Base-by-base conservation (phyloP, 2,888 invertebrate species). In the Tinea trinotella region DNA sequence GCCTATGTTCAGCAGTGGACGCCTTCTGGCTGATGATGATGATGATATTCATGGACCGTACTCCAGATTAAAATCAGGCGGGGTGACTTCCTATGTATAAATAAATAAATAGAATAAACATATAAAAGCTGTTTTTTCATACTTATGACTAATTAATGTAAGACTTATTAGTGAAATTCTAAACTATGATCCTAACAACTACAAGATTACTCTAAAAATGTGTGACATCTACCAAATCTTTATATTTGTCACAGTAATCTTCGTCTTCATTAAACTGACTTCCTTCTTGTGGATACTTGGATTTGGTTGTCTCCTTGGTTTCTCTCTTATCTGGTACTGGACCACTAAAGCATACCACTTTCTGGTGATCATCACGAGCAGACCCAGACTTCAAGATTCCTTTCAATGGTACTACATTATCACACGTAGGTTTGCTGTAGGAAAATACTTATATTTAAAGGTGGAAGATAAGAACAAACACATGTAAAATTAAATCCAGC, bases 261-360 rank as follows among this genome's bases (percentile, higher is more conserved):
- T 68, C 67, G 18, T 73, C 75, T 0, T 78, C 74, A 24, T 18
- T 35, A 59, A 59, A 82, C 57, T 69, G 80, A 0, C 81, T 76
- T 54, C 79, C 79, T 44, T 76, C 65, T 0, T 74, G 78, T 19
- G 75, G 70, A 59, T 78, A 73, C 2, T 54, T 52, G 30, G 57
- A 57, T 20, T 59, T 15, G 1, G 55, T 3, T 12, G n/a, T 3
- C 10, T 18, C 13, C 36, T 12, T 17, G 19, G 2, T 15, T n/a
- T 66, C 66, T 0, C 70, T 64, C 18, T 75, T 75, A 22, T 73
- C 64, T 0, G 70, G 57, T n/a, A 75, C 71, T 0, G 85, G 82
- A 0, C 80, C 85, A 56, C 67, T 84, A 70, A 85, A 85, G 70
- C 84, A 85, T 12, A 85, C 83, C 59, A 85, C 72, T 62, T 82